Evolutionary conservation across 2,888 invertebrate genomes (phyloP).

Genomic region (Mesoligia furuncula): DNA sequence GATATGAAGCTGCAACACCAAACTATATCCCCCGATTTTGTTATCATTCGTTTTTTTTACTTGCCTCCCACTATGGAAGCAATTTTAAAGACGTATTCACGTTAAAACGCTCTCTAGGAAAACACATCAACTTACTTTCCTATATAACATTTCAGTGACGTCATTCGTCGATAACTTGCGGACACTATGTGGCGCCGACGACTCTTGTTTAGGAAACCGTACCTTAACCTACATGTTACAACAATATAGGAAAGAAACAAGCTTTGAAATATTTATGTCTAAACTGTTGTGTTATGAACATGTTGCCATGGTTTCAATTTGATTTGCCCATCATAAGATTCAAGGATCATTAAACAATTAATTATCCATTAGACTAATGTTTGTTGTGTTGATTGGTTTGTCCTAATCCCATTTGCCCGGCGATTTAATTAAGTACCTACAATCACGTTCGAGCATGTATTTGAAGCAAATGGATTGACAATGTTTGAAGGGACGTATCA

Average conservation of each 20-base stretch:
- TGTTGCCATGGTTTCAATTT: neutral
- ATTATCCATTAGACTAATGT: slow-evolving; percentile 40
- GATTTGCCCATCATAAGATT: slow-evolving; percentile 25
- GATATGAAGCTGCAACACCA: too few relatives aligned
- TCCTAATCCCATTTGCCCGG: slow-evolving; percentile 35
- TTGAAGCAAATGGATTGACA: slow-evolving; percentile 11
- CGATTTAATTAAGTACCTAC: slow-evolving; percentile 43
- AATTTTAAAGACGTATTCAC: too few relatives aligned
- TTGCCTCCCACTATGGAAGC: too few relatives aligned
- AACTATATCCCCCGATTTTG: too few relatives aligned
- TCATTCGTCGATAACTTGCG: neutral
- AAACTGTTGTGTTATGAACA: neutral
- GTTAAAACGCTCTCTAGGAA: neutral
- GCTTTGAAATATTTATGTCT: neutral
- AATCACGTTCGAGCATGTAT: slow-evolving; percentile 25
- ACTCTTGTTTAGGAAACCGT: neutral
- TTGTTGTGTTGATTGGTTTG: slow-evolving; percentile 49
- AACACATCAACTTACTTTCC: neutral
- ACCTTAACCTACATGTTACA: neutral
- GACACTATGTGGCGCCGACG: neutral
- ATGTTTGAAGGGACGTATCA: slow-evolving; percentile 7
- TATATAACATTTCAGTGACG: neutral
- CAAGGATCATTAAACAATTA: slow-evolving; percentile 43
- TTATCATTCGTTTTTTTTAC: too few relatives aligned
- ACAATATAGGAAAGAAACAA: neutral